Percentiles rank a stretch among this genome's conserved stretches.
Conservation (phyloP, 1,140 invertebrate species). For the Melipona quadrifasciata region DNA sequence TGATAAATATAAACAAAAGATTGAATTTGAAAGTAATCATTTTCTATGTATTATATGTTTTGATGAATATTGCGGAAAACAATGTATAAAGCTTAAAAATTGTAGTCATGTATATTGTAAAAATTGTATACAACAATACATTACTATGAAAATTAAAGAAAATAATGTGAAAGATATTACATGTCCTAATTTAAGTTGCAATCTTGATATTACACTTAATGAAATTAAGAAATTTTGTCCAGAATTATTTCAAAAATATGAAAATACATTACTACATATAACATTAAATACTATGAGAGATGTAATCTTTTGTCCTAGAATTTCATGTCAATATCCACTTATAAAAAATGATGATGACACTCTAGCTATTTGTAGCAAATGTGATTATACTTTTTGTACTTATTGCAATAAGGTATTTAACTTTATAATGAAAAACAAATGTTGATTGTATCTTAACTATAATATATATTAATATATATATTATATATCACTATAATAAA, state of each 20-base stretch:
- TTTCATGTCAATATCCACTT: slow-evolving; percentile 83
- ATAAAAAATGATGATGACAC: slow-evolving; percentile 77
- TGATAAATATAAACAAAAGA: slow-evolving; percentile 3
- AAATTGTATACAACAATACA: slow-evolving; percentile 48
- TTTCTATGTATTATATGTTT: slow-evolving; percentile 64
- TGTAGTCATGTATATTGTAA: slow-evolving; percentile 64
- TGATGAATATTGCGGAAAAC: slow-evolving; percentile 23
- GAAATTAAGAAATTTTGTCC: slow-evolving; percentile 75
- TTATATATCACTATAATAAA: background rate
- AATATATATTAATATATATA: background rate
- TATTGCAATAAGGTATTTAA: slow-evolving; percentile 81
- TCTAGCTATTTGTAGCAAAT: slow-evolving; percentile 82
- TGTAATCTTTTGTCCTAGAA: slow-evolving; percentile 84
- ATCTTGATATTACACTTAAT: slow-evolving; percentile 15
- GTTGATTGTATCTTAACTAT: background rate
- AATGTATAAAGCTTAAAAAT: slow-evolving; percentile 53
- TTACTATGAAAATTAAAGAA: slow-evolving; percentile 52
- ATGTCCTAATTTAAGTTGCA: slow-evolving; percentile 57
- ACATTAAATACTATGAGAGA: slow-evolving; percentile 83
- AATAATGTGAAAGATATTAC: slow-evolving; percentile 23
- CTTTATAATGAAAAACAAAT: background rate
- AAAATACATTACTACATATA: slow-evolving; percentile 81
- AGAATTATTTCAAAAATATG: slow-evolving; percentile 84
- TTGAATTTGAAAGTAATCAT: slow-evolving; percentile 48
- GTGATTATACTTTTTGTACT: slow-evolving; percentile 84